Base-by-base conservation (phyloP, 2,888 invertebrate genomes). In the Leucoma salicis region DNA sequence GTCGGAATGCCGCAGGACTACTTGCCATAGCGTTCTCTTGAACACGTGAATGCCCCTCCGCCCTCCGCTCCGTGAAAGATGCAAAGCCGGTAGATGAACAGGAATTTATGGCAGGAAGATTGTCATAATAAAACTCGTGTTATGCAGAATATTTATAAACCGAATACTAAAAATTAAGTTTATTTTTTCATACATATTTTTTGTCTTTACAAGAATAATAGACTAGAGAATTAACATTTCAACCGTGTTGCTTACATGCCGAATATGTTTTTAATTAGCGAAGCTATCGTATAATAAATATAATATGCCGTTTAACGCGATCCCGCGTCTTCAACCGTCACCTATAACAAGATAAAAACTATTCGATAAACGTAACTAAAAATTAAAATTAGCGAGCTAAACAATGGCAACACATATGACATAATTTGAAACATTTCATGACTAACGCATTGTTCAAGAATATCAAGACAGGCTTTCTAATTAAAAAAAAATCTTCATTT, bases 161-260 rank as follows among this genome's bases (percentile, higher is more conserved):
- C 74, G 83, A 86, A 84, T 80, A 78, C 82, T 71, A 71, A 83
- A 88, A 87, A 83, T 79, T 79, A 78, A 78, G 75, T 80, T 83
- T 75, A 78, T 76, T 81, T 31, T 75, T 79, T 75, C 75, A 74
- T 83, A 85, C 79, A 86, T 70, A 76, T 71, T 77, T 79, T 86
- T 82, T 82, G 85, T 86, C 83, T 87, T 88, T 82, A 87, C 82
- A 86, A 86, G 86, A 86, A 74, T 78, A 73, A 4, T 41, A 88
- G 89, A 89, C 89, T 89, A 89, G 89, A 89, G 78, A 82, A 81
- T 75, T 81, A 85, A 84, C 82, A 82, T 78, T 81, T 80, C 71
- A 82, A 83, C 75, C 70, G 76, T 77, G 77, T 78, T 69, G 75
- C 75, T 73, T 74, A 77, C 63, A 74, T 69, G 69, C 70, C 73